These are phyloP conservation scores for Lasius fuliginosus DNA, from an alignment of 2,888 invertebrate genomes.

Conservation along the genomic window DNA sequence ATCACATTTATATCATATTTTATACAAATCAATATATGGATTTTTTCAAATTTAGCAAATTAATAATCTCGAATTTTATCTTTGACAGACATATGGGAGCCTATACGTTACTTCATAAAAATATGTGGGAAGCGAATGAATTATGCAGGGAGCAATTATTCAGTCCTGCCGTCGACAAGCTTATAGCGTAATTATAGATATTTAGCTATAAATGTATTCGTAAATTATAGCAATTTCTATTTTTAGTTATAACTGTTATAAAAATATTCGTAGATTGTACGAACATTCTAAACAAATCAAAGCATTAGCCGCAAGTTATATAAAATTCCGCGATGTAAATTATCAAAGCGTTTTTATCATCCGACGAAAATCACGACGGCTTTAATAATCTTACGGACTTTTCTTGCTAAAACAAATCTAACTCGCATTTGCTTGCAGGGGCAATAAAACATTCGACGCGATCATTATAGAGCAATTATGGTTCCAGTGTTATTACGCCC, in stretches of 20 bases:
- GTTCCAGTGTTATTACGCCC: conserved; percentile 83
- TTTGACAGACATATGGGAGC: conserved; percentile 77
- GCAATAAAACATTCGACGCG: conserved; percentile 81
- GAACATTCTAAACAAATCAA: not conserved
- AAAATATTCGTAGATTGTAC: not conserved
- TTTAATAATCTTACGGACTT: conserved; percentile 56
- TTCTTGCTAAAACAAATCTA: conserved; percentile 55
- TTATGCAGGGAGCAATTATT: conserved; percentile 81
- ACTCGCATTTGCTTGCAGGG: conserved; percentile 65
- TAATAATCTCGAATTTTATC: conserved; percentile 42
- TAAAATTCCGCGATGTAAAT: not conserved
- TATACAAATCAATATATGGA: not conserved
- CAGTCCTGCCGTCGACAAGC: conserved; percentile 74
- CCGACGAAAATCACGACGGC: conserved; percentile 36
- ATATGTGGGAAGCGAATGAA: conserved; percentile 79
- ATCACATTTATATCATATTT: not conserved
- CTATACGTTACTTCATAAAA: conserved; percentile 77
- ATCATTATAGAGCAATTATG: conserved; percentile 83
- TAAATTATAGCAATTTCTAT: not conserved
- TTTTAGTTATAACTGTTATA: not conserved
- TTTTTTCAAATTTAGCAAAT: not conserved
- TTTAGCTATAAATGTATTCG: not conserved
- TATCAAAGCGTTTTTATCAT: not conserved
- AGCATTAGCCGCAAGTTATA: not conserved
- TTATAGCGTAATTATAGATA: conserved; percentile 76